A percentile compares a stretch with the other conserved stretches of the same genome.
phyloP scores from a whole-genome alignment of 64 coral and sea anemone species.

The Actinia tenebrosa region DNA sequence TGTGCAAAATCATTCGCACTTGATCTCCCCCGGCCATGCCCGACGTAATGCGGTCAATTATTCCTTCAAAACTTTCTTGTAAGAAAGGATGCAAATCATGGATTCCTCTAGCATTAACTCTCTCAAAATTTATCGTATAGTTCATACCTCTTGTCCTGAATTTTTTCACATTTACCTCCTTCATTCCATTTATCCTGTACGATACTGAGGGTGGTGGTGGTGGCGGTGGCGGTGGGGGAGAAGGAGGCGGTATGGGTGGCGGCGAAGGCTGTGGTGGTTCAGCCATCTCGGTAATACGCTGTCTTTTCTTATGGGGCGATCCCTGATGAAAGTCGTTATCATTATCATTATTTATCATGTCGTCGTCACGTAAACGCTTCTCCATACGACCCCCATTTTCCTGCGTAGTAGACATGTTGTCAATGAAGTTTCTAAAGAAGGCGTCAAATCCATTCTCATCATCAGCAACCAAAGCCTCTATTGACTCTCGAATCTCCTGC shows the following conservation, averaged over 20 bases:
- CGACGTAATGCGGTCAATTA: neutral
- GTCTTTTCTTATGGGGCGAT: neutral
- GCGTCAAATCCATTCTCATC: neutral
- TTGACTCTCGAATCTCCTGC: neutral
- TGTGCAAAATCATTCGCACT: slow-evolving; percentile 8
- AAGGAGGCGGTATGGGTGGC: neutral
- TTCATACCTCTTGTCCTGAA: slow-evolving; percentile 7
- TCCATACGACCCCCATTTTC: slow-evolving; percentile 5
- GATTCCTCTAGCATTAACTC: neutral
- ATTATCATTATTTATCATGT: neutral
- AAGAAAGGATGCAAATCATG: neutral
- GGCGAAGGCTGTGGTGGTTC: neutral
- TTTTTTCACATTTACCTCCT: neutral
- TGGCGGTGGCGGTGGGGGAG: neutral
- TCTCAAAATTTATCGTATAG: neutral
- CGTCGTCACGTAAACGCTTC: neutral
- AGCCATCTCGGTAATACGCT: neutral
- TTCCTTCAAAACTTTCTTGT: neutral
- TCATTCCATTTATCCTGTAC: neutral
- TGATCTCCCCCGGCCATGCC: neutral
- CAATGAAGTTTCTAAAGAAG: neutral
- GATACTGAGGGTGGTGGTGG: neutral
- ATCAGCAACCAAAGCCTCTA: neutral
- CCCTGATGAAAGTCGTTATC: neutral
- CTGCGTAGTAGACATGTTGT: neutral